phyloP scores from a whole-genome alignment of 2,113 vertebrate genomes.

The Bostrychus sinensis region DNA sequence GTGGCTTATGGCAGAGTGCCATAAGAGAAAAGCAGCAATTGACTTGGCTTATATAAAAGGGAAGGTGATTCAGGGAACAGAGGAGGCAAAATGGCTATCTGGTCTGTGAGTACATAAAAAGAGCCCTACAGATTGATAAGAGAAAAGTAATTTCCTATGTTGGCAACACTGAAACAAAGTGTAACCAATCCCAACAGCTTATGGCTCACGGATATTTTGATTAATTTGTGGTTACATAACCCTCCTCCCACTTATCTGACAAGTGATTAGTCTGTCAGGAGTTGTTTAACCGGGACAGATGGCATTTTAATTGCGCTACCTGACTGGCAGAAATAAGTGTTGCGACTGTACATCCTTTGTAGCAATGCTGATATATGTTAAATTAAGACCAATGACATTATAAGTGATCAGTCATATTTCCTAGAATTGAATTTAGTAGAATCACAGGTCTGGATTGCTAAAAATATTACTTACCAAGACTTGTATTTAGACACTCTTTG shows the following conservation, averaged over 20 bases:
- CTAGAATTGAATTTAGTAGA: neutral
- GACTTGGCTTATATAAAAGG: slow-evolving; percentile 48
- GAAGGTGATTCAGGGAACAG: slow-evolving; percentile 43
- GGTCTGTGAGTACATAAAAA: slow-evolving; percentile 9
- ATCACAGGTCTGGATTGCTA: too few relatives aligned
- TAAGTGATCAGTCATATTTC: neutral
- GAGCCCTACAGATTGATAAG: neutral
- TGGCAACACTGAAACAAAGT: slow-evolving; percentile 26
- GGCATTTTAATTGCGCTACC: slow-evolving; percentile 52
- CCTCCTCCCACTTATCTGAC: slow-evolving; percentile 45
- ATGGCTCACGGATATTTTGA: slow-evolving; percentile 35
- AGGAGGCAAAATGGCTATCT: slow-evolving; percentile 7
- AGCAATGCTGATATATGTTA: slow-evolving; percentile 9
- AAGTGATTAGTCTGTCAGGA: slow-evolving; percentile 50
- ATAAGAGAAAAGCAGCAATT: slow-evolving; percentile 50
- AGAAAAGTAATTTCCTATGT: slow-evolving; percentile 11
- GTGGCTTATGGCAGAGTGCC: slow-evolving; percentile 59
- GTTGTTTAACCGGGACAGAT: slow-evolving; percentile 62
- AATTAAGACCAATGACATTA: too few relatives aligned
- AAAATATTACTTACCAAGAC: too few relatives aligned
- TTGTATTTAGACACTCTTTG: too few relatives aligned
- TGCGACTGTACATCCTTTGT: neutral
- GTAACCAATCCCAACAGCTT: slow-evolving; percentile 31
- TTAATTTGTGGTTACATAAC: slow-evolving; percentile 52
- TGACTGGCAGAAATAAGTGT: slow-evolving; percentile 41